Conservation (phyloP, 1,140 invertebrate species). For the Dreissena rostriformis region DNA sequence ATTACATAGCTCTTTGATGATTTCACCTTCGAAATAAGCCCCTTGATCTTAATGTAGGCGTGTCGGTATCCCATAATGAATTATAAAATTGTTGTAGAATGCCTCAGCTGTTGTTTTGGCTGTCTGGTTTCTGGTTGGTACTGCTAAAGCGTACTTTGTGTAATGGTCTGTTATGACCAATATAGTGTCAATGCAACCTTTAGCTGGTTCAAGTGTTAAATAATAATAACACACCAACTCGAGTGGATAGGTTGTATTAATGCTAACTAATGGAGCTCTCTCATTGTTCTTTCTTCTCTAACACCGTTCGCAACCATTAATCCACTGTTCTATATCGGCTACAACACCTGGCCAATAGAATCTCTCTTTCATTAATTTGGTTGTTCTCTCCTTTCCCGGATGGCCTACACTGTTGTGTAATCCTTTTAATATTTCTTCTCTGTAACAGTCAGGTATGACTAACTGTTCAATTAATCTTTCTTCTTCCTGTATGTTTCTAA, state of each 20-base stretch:
- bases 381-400: slow-evolving; percentile 24
- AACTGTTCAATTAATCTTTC: not conserved
- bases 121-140: slow-evolving; percentile 52
- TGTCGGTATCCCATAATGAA: slow-evolving; percentile 43
- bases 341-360: slow-evolving; percentile 44
- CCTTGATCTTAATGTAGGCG: slow-evolving; percentile 38
- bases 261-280: slow-evolving; percentile 16
- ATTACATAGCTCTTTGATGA: slow-evolving; percentile 41
- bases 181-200: slow-evolving; percentile 30
- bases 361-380: slow-evolving; percentile 14
- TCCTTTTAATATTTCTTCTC: not conserved
- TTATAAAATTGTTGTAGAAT: slow-evolving; percentile 39
- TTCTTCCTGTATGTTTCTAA: slow-evolving; percentile 2
- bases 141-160: slow-evolving; percentile 49
- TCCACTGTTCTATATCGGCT: slow-evolving; percentile 21
- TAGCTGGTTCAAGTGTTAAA: slow-evolving; percentile 25
- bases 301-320: slow-evolving; percentile 32
- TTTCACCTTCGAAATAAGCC: slow-evolving; percentile 45
- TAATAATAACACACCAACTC: slow-evolving; percentile 25
- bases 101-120: slow-evolving; percentile 45
- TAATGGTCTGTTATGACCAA: slow-evolving; percentile 52
- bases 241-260: slow-evolving; percentile 26
- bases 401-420: slow-evolving; percentile 1
- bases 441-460: slow-evolving; percentile 4
- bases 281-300: slow-evolving; percentile 20